phyloP scores from a whole-genome alignment of 2,888 invertebrate genomes.

The Zaprionus lineosus region DNA sequence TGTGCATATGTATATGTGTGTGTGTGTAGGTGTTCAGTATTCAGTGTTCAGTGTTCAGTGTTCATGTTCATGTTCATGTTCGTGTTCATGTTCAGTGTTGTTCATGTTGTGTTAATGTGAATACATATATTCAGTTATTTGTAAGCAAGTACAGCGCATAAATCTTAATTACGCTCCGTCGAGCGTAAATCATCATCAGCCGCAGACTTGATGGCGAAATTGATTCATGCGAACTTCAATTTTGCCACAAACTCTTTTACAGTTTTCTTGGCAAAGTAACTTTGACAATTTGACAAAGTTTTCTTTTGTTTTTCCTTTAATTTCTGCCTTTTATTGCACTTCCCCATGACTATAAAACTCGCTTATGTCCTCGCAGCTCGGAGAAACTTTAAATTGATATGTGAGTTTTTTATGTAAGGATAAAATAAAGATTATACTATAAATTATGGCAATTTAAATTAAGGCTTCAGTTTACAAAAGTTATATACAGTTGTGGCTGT shows the following conservation, averaged over 20 bases:
- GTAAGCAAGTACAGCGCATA: slow-evolving; percentile 57
- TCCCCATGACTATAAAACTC: too few relatives aligned
- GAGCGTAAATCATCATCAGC: slow-evolving; percentile 78
- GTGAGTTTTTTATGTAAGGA: too few relatives aligned
- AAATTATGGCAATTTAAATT: too few relatives aligned
- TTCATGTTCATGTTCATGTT: slow-evolving; percentile 13
- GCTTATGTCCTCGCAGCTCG: too few relatives aligned
- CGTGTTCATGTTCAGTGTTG: slow-evolving; percentile 1
- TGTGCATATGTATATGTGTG: slow-evolving; percentile 4
- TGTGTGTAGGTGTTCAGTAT: slow-evolving; percentile 8
- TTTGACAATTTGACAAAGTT: slow-evolving; percentile 58
- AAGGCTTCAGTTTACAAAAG: too few relatives aligned
- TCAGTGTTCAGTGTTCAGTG: too few relatives aligned
- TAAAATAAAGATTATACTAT: too few relatives aligned
- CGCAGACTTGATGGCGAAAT: slow-evolving; percentile 50
- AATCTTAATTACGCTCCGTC: slow-evolving; percentile 77
- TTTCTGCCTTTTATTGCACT: not conserved
- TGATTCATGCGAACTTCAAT: slow-evolving; percentile 60
- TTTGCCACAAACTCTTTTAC: slow-evolving; percentile 38
- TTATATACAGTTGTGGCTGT: too few relatives aligned
- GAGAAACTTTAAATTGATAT: too few relatives aligned
- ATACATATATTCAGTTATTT: slow-evolving; percentile 29
- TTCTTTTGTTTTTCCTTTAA: too few relatives aligned
- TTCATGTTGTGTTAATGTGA: slow-evolving; percentile 1
- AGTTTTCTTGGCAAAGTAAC: slow-evolving; percentile 31